Evolutionary conservation across 2,888 invertebrate genomes (phyloP), one percentile per base, ranked within the genome.

Genomic region (Oscheius myriophilus): DNA sequence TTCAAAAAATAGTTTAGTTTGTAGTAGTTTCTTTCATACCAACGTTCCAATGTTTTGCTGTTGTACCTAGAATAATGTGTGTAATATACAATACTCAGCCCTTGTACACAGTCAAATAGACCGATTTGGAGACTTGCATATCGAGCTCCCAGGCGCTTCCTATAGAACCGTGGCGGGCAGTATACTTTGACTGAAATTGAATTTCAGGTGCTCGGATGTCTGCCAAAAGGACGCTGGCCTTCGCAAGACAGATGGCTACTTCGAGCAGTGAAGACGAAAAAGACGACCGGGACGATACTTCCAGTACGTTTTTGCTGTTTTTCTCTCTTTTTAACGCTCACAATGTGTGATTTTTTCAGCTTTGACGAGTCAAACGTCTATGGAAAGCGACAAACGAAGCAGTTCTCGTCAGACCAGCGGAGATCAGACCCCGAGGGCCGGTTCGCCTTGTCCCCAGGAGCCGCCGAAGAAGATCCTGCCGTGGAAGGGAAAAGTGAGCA

Each of bases 401-500:
- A 49, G 55, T 39, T 26, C 46, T 21, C 55, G 73, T 2, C 72
- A 77, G 52, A 68, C 51, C 1, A 72, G 78, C 65, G 82, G 82
- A 14, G 80, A 80, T 45, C 69, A 72, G 52, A 82, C 82, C 9
- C 82, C 80, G 9, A 70, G 78, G 21, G 81, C 81, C 11, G 81
- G 79, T n/a, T 77, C 84, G 23, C 78, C 82, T 2, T 52, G 55
- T 11, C 25, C 69, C 52, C 53, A 54, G n/a, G 66, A 70, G 23
- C 64, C 72, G 1, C 72, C 76, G 18, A 73, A 69, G 62, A 78
- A 72, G 42, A 25, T 54, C 7, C 45, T 77, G 16, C 81, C 81
- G 16, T 84, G 85, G 81, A 81, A 68, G 42, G 67, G 76, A 14
- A 84, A 84, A 57, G 76, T 82, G 2, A 73, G 78, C 9, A 72